Conservation (phyloP, 2,888 invertebrate species). For the Steinernema hermaphroditum region DNA sequence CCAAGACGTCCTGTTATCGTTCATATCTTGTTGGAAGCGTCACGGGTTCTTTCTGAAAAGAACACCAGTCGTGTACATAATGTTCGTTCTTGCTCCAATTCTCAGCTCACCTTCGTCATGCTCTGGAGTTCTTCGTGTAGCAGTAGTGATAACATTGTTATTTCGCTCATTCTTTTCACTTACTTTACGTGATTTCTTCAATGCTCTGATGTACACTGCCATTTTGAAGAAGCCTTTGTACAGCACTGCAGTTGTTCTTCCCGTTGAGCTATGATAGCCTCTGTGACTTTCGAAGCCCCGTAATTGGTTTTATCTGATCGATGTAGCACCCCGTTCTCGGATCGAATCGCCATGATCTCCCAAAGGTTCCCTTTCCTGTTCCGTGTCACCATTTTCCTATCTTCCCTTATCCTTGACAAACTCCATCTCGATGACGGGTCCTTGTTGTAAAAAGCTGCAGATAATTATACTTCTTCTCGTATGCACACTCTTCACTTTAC, state of each 20-base stretch:
- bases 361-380: too few species aligned
- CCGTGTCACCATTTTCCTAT: background rate
- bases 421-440: conserved; percentile 28
- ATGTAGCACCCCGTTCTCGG: too few species aligned
- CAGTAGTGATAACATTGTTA: too few species aligned
- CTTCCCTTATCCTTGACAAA: background rate
- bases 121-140: too few species aligned
- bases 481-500: background rate
- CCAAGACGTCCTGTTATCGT: too few species aligned
- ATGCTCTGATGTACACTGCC: background rate
- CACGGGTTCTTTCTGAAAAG: conserved; percentile 18
- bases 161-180: too few species aligned
- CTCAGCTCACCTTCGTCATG: too few species aligned
- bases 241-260: conserved; percentile 9
- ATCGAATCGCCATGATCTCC: conserved; percentile 22
- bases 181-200: background rate
- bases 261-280: background rate
- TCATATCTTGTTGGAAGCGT: background rate
- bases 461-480: background rate
- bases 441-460: background rate
- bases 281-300: background rate
- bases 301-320: background rate
- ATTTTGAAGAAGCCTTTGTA: conserved; percentile 4
- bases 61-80: conserved; percentile 11
- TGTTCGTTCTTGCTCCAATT: too few species aligned